Conservation (phyloP, 2,888 invertebrate genomes). For the Monopis laevigella region DNA sequence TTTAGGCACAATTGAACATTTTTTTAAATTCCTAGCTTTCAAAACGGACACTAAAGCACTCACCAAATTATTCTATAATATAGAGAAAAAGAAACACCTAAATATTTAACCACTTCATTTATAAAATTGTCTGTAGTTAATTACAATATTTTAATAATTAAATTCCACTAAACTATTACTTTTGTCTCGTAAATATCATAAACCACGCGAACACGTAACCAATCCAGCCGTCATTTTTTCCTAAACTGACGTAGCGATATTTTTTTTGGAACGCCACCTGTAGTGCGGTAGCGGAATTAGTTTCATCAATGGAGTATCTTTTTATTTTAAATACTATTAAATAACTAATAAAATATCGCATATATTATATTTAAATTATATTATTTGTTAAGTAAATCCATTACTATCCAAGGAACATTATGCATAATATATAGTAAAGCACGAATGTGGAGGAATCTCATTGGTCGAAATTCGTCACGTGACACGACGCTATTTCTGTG, state of each 20-base stretch:
- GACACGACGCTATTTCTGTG: constrained; percentile 59
- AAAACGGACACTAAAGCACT: constrained; percentile 27
- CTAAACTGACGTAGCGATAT: constrained; percentile 45
- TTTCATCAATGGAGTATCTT: constrained; percentile 26
- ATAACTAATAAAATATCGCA: not conserved
- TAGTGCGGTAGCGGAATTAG: constrained; percentile 18
- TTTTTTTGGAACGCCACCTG: constrained; percentile 22
- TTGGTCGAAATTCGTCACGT: constrained; percentile 62
- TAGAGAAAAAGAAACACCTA: constrained; percentile 48
- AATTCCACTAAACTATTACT: constrained; percentile 50
- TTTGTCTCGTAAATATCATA: constrained; percentile 66
- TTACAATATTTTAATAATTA: constrained; percentile 33
- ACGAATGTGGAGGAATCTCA: constrained; percentile 62
- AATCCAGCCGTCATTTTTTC: constrained; percentile 65
- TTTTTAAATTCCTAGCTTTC: no score
- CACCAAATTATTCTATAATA: constrained; percentile 48
- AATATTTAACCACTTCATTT: constrained; percentile 42
- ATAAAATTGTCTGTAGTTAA: constrained; percentile 30
- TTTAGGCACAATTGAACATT: no score
- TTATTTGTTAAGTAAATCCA: no score
- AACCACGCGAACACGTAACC: constrained; percentile 65
- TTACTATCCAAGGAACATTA: no score
- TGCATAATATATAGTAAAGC: constrained; percentile 21
- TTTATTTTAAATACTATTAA: constrained; percentile 17
- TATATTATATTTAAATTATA: constrained; percentile 10